A percentile compares a stretch with the other conserved stretches of the same genome.
These are phyloP conservation scores for Melipona quadrifasciata DNA, from an alignment of 1,140 invertebrate species.

Conservation along the genomic window DNA sequence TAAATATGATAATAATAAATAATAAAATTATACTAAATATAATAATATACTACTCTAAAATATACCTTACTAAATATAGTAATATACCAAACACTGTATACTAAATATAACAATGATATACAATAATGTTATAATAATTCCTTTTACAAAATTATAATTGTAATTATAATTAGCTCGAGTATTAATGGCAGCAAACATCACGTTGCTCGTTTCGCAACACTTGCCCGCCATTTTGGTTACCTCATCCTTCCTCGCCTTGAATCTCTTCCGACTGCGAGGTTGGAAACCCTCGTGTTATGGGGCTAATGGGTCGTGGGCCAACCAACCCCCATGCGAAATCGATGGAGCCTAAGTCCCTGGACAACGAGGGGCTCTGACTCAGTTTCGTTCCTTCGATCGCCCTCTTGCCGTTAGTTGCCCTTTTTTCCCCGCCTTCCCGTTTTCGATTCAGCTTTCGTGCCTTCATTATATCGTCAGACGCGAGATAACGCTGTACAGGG, in stretches of 20 bases:
- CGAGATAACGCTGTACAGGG: background rate
- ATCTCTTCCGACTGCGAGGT: slow-evolving; percentile 5
- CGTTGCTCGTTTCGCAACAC: slow-evolving; percentile 1
- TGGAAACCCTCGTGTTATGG: slow-evolving; percentile 37
- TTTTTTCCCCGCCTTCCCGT: slow-evolving; percentile 11
- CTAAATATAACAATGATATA: no score
- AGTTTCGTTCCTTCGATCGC: slow-evolving; percentile 16
- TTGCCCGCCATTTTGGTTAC: background rate
- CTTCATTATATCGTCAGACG: background rate
- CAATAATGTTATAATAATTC: no score
- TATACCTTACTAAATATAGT: no score
- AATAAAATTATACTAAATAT: no score
- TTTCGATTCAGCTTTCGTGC: slow-evolving; percentile 10
- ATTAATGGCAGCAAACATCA: no score
- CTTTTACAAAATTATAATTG: no score
- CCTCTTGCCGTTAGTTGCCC: slow-evolving; percentile 12
- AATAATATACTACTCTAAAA: no score
- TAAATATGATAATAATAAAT: no score
- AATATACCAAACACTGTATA: no score
- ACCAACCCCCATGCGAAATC: slow-evolving; percentile 73
- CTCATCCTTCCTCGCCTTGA: slow-evolving; percentile 21
- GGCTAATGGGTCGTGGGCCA: slow-evolving; percentile 60
- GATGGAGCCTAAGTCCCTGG: slow-evolving; percentile 78
- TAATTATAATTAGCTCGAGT: no score
- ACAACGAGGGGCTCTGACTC: slow-evolving; percentile 49